phyloP scores from a whole-genome alignment of 2,797 vertebrate genomes.

The Cirrhinus molitorella region DNA sequence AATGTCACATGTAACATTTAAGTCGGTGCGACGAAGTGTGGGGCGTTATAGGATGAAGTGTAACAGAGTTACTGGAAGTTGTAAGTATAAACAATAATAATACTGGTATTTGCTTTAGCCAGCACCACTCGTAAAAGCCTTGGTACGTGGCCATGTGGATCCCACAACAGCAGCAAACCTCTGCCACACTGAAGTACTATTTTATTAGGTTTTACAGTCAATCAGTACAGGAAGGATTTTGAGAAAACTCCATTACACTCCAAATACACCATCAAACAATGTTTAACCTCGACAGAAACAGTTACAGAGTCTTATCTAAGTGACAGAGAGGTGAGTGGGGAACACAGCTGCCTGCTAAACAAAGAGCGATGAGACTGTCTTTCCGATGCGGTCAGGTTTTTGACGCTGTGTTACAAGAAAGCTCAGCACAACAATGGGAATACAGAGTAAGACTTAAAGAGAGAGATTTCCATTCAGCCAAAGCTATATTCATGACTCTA shows the following conservation, averaged over 20 bases:
- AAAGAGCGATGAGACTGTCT: slow-evolving; percentile 42
- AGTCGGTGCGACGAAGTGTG: neutral
- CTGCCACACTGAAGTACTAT: neutral
- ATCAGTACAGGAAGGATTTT: neutral
- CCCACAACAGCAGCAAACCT: neutral
- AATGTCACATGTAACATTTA: neutral
- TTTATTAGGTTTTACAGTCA: slow-evolving; percentile 9
- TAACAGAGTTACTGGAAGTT: neutral
- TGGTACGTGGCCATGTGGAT: neutral
- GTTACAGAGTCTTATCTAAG: slow-evolving; percentile 30
- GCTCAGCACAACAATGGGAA: slow-evolving; percentile 8
- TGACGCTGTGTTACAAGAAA: slow-evolving; percentile 33
- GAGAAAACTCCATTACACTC: slow-evolving; percentile 15
- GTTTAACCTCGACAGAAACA: slow-evolving; percentile 4
- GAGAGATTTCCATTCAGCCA: slow-evolving; percentile 13
- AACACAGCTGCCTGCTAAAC: slow-evolving; percentile 40
- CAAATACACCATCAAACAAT: slow-evolving; percentile 13
- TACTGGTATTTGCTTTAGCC: slow-evolving; percentile 1
- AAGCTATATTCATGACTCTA: neutral
- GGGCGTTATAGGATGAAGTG: neutral
- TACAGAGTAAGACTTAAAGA: slow-evolving; percentile 11
- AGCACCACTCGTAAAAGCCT: neutral
- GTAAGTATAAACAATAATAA: neutral
- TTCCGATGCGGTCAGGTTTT: slow-evolving; percentile 7
- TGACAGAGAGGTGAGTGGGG: slow-evolving; percentile 23